A percentile compares a stretch with the other conserved stretches of the same genome.
Evolutionary conservation across 2,797 vertebrate genomes (phyloP).

Genomic region (Epinephelus coioides): DNA sequence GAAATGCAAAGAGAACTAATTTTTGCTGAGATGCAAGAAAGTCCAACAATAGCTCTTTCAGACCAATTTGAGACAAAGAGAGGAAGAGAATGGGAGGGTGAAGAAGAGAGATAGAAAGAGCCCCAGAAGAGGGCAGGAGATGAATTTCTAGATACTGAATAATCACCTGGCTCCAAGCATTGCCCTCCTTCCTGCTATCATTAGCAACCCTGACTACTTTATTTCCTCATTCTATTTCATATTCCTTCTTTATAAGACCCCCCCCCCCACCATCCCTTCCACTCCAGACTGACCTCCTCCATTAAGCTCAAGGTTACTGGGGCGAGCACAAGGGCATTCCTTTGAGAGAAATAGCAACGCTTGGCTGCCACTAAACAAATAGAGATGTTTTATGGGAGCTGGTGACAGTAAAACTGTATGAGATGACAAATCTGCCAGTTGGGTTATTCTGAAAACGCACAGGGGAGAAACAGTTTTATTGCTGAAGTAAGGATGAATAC

Average conservation of each 20-base stretch:
- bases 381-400: slow-evolving; percentile 71
- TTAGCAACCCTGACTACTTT: slow-evolving; percentile 73
- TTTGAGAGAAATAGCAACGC: slow-evolving; percentile 66
- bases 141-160: slow-evolving; percentile 65
- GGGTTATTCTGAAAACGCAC: slow-evolving; percentile 42
- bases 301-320: slow-evolving; percentile 83
- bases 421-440: slow-evolving; percentile 72
- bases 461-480: slow-evolving; percentile 48
- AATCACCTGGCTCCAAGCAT: slow-evolving; percentile 50
- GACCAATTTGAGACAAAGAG: slow-evolving; percentile 33
- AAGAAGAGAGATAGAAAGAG: slow-evolving; percentile 6
- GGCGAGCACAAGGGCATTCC: slow-evolving; percentile 72
- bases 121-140: background rate
- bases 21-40: slow-evolving; percentile 57
- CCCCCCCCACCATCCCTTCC: background rate
- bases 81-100: background rate
- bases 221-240: slow-evolving; percentile 71
- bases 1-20: slow-evolving; percentile 31
- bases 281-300: slow-evolving; percentile 68
- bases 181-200: slow-evolving; percentile 60
- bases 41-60: slow-evolving; percentile 27
- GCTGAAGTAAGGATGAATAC: slow-evolving; percentile 42
- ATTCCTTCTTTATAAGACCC: slow-evolving; percentile 56
- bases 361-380: slow-evolving; percentile 75
- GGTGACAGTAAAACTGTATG: slow-evolving; percentile 72